Conservation (phyloP, 1,140 invertebrate species). For the Akabosia matsudoensis region DNA sequence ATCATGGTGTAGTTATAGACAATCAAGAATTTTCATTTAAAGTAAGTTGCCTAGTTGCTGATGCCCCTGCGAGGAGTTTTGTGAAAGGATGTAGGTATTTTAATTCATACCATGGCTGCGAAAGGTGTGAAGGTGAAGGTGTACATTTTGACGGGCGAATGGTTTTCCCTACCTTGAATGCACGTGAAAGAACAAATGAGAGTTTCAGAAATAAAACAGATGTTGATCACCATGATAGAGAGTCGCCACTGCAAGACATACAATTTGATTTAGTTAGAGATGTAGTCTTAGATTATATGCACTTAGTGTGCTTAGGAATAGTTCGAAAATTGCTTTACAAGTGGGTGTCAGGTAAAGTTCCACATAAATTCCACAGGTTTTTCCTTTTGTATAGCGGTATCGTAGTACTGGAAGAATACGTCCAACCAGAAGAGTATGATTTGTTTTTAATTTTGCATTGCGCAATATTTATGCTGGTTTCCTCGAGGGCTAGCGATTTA, state of each 20-base stretch:
- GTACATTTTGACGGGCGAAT: neutral
- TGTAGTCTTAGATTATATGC: too few species aligned
- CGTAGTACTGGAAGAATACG: neutral
- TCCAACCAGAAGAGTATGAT: neutral
- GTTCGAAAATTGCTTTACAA: neutral
- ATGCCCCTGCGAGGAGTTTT: slow-evolving; percentile 25
- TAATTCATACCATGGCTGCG: slow-evolving; percentile 18
- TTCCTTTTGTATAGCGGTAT: neutral
- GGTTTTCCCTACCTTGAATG: neutral
- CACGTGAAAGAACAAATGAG: neutral
- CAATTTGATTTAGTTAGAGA: slow-evolving; percentile 21
- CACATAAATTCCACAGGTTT: too few species aligned
- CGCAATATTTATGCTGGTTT: slow-evolving; percentile 23
- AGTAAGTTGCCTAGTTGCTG: neutral
- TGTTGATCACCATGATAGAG: slow-evolving; percentile 10
- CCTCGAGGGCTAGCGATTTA: neutral
- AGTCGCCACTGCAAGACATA: neutral
- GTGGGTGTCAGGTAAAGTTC: too few species aligned
- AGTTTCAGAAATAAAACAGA: neutral
- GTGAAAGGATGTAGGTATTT: neutral
- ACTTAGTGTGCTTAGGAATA: too few species aligned
- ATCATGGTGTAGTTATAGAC: neutral
- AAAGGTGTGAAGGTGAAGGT: slow-evolving; percentile 13
- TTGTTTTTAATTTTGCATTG: slow-evolving; percentile 28
- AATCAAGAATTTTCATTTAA: neutral